Percentiles rank a stretch among this genome's conserved stretches.
Evolutionary conservation across 37 sponge, comb jelly and placozoan species (phyloP).

Genomic region (Halichondria panicea): DNA sequence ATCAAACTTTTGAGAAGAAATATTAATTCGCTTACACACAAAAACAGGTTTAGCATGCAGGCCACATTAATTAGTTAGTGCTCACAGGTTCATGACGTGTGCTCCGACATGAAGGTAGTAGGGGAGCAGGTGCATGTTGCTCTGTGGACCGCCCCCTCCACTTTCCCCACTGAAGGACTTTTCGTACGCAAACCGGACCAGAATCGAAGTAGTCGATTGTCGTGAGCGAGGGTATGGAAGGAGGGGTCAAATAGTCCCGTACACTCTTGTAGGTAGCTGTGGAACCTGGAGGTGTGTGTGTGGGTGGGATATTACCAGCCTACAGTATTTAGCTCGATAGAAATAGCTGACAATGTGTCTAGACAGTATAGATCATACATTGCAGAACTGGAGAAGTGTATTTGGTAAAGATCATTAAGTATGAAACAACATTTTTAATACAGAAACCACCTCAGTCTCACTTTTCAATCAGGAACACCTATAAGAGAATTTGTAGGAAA

Average conservation of each 20-base stretch:
- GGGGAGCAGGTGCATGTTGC: slow-evolving; percentile 83
- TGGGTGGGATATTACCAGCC: too few relatives aligned
- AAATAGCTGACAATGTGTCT: too few relatives aligned
- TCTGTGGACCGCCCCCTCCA: slow-evolving; percentile 93
- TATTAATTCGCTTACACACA: not conserved
- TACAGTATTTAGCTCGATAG: too few relatives aligned
- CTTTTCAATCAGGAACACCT: too few relatives aligned
- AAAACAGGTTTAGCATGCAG: not conserved
- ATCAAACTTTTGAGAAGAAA: not conserved
- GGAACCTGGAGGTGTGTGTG: too few relatives aligned
- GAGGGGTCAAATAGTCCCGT: slow-evolving; percentile 76
- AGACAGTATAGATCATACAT: not conserved
- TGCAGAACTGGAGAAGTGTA: too few relatives aligned
- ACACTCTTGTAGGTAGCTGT: slow-evolving; percentile 72
- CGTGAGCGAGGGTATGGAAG: slow-evolving; percentile 66
- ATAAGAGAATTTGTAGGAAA: too few relatives aligned
- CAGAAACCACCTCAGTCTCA: too few relatives aligned
- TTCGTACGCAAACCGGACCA: slow-evolving; percentile 84
- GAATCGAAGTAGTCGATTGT: slow-evolving; percentile 65
- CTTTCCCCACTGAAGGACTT: slow-evolving; percentile 90
- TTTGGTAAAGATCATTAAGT: too few relatives aligned
- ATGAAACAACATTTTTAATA: too few relatives aligned
- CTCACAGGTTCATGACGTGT: slow-evolving; percentile 79
- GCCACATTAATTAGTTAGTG: too few relatives aligned
- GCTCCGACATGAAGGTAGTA: slow-evolving; percentile 78